phyloP scores from a whole-genome alignment of 2,888 invertebrate genomes.

The Scaptomyza parva region DNA sequence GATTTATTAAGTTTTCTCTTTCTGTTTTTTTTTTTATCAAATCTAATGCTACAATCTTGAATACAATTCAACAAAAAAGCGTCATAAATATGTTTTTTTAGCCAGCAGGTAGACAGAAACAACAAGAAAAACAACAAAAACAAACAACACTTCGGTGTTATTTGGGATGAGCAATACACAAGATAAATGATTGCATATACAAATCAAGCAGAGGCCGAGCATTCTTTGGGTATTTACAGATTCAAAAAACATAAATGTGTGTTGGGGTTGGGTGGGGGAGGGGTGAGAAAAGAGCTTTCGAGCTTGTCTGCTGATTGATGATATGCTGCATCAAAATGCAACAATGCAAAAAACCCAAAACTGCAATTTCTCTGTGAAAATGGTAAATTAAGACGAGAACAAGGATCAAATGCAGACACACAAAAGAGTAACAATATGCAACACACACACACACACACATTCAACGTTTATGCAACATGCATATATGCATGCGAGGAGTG shows the following conservation, averaged over 20 bases:
- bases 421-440: not conserved
- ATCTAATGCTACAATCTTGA: constrained; percentile 1
- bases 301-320: constrained; percentile 64
- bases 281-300: not conserved
- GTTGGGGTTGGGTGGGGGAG: constrained; percentile 1
- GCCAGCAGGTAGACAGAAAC: not conserved
- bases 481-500: not conserved
- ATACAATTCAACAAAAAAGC: constrained; percentile 1
- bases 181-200: constrained; percentile 16
- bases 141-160: not conserved
- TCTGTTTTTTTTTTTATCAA: not conserved
- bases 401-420: constrained; percentile 4
- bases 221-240: constrained; percentile 22
- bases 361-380: constrained; percentile 38
- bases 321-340: constrained; percentile 53
- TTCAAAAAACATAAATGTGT: constrained; percentile 40
- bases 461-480: not conserved
- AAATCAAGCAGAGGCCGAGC: constrained; percentile 11
- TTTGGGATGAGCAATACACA: constrained; percentile 12
- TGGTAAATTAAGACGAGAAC: constrained; percentile 44
- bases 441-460: not conserved
- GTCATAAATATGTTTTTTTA: constrained; percentile 19
- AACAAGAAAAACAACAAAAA: not conserved
- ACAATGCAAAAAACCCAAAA: constrained; percentile 16
- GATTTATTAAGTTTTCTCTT: constrained; percentile 5